phyloP scores from a whole-genome alignment of 2,113 vertebrate genomes.

The Ailuropoda melanoleuca region DNA sequence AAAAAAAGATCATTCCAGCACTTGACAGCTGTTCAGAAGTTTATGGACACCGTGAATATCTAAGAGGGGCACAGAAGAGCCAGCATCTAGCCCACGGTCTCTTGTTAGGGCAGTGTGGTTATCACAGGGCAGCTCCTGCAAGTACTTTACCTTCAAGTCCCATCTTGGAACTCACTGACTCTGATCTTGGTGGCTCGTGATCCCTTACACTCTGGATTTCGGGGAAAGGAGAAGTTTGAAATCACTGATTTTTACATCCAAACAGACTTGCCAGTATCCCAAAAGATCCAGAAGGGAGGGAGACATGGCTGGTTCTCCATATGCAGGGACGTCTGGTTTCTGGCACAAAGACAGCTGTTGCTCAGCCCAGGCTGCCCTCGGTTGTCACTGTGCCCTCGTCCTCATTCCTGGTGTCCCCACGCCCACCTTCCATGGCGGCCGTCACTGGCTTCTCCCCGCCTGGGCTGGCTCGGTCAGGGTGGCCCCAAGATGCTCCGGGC shows the following conservation, averaged over 20 bases:
- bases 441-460: neutral
- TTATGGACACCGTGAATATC: rapidly evolving
- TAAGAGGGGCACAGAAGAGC: neutral
- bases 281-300: neutral
- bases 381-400: neutral
- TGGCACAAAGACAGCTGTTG: neutral
- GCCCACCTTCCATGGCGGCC: neutral
- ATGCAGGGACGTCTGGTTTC: neutral
- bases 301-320: neutral
- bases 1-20: neutral
- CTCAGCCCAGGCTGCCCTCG: neutral
- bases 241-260: neutral
- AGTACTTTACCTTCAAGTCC: neutral
- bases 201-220: neutral
- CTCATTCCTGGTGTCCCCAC: neutral
- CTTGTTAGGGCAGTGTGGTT: neutral
- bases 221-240: neutral
- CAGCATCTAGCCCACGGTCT: rapidly evolving
- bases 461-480: neutral
- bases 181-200: neutral
- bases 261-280: neutral
- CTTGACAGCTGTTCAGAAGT: neutral
- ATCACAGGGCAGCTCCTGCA: neutral
- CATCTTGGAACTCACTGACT: neutral
- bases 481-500: neutral